Evolutionary conservation across 2,888 invertebrate species (phyloP).

Genomic region (Drosophila mettleri): DNA sequence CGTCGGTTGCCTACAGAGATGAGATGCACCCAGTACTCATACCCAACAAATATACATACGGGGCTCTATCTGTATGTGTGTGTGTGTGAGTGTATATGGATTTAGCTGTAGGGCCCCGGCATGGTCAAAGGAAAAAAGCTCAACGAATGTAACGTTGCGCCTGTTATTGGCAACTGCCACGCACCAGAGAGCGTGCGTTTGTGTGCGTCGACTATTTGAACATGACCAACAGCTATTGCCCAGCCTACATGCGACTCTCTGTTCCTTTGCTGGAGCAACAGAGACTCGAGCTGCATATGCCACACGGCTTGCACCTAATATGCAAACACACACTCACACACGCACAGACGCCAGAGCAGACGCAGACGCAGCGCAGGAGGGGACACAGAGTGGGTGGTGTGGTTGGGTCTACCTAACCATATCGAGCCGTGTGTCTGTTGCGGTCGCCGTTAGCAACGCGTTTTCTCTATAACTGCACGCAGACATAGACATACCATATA

Average conservation of each 20-base stretch:
- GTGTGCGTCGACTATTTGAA: slow-evolving; percentile 61
- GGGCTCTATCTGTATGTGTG: background rate
- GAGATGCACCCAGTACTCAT: slow-evolving; percentile 33
- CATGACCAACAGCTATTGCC: slow-evolving; percentile 76
- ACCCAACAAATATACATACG: slow-evolving; percentile 17
- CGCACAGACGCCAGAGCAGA: slow-evolving; percentile 8
- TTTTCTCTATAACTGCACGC: slow-evolving; percentile 59
- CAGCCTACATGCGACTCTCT: slow-evolving; percentile 43
- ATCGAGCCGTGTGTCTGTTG: slow-evolving; percentile 77
- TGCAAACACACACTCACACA: slow-evolving; percentile 38
- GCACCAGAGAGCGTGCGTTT: slow-evolving; percentile 17
- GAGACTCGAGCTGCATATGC: slow-evolving; percentile 78
- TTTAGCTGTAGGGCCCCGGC: slow-evolving; percentile 51
- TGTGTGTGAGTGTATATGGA: slow-evolving; percentile 14
- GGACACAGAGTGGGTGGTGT: background rate
- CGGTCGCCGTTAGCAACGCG: slow-evolving; percentile 80
- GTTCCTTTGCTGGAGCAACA: slow-evolving; percentile 52
- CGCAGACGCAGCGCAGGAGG: slow-evolving; percentile 9
- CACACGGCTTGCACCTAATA: slow-evolving; percentile 70
- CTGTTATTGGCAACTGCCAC: slow-evolving; percentile 77
- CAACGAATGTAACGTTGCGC: slow-evolving; percentile 64
- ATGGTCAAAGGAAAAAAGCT: slow-evolving; percentile 78
- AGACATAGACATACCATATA: slow-evolving; percentile 6
- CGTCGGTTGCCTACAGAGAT: slow-evolving; percentile 46
- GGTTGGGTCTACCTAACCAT: slow-evolving; percentile 57